phyloP scores from a whole-genome alignment of 2,888 invertebrate species.

The Papilio gigon region DNA sequence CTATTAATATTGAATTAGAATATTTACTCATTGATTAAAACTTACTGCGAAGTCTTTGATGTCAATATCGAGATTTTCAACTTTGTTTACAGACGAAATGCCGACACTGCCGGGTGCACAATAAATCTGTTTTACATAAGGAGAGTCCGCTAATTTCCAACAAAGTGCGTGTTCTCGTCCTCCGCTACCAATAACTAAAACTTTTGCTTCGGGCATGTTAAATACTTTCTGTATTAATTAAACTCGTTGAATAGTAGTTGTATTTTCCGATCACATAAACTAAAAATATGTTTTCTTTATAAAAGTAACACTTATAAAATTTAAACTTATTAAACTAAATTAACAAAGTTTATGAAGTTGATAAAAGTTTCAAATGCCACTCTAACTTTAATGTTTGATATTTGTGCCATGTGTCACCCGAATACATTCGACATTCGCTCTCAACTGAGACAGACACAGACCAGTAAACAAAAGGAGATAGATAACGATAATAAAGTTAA shows the following conservation, averaged over 20 bases:
- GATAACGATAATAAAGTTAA: constrained; percentile 30
- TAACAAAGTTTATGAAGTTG: constrained; percentile 15
- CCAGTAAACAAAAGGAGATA: constrained; percentile 23
- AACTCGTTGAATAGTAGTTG: constrained; percentile 1
- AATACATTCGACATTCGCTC: constrained; percentile 16
- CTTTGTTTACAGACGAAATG: constrained; percentile 87
- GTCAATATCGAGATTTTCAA: constrained; percentile 84
- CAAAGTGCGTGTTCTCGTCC: constrained; percentile 98
- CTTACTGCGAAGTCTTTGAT: constrained; percentile 87
- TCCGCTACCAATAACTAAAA: constrained; percentile 94
- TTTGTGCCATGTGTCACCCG: constrained; percentile 38
- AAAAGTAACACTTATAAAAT: neutral
- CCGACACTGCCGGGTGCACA: constrained; percentile 96
- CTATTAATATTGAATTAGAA: neutral
- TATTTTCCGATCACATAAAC: constrained; percentile 20
- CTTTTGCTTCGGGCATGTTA: constrained; percentile 75
- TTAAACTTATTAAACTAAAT: constrained; percentile 18
- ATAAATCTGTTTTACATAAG: constrained; percentile 86
- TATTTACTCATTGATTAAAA: constrained; percentile 43
- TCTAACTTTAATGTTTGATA: constrained; percentile 6
- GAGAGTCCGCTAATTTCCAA: constrained; percentile 95
- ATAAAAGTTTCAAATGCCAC: constrained; percentile 21
- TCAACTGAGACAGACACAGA: constrained; percentile 21
- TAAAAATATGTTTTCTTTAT: neutral
- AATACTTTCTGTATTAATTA: constrained; percentile 24